Base-by-base conservation (phyloP, 2,113 vertebrate genomes). In the Delphinapterus leucas region DNA sequence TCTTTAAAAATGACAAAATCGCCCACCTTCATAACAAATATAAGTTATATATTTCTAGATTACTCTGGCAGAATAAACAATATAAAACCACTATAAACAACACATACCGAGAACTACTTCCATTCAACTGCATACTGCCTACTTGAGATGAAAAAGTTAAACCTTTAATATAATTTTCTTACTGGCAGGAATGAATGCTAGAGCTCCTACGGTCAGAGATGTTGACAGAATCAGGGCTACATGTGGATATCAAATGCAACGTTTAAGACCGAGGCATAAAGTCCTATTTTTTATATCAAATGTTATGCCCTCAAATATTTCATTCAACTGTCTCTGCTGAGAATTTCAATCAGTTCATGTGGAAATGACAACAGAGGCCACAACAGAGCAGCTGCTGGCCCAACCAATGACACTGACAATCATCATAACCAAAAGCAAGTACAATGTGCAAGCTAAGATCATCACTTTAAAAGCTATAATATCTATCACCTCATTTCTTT, bases 21-120 rank as follows among this genome's bases (percentile, higher is more conserved):
- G 84, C 60, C 65, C 17, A 95, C 10, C 33, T 93, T 88, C 28
- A 11, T 41, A 65, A 83, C 44, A 94, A 61, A 61, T 67, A 14
- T 47, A 47, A 77, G 33, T 83, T 61, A 90, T 5, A 47, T 20
- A 94, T 17, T 31, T 88, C 13, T 55, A 71, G 61, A 91, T 87
- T 96, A 95, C 60, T 96, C 63, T 74, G 55, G 47, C 47, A 87
- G 18, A 98, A 14, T 58, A 85, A 83, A 83, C 28, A 81, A 77
- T 13, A 90, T 26, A 93, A 93, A 93, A 84, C 33, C 26, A 95
- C 49, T 15, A 80, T 26, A 67, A 71, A 81, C 63, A 96, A 93
- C 13, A 90, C 20, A 85, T 6, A 61, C 7, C 5, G 6, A 93
- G 47, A 93, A 97, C 3, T 68, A 71, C 41, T 77, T 93, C n/a